phyloP scores from a whole-genome alignment of 2,888 invertebrate species.

The Hypselothyrea guttata region DNA sequence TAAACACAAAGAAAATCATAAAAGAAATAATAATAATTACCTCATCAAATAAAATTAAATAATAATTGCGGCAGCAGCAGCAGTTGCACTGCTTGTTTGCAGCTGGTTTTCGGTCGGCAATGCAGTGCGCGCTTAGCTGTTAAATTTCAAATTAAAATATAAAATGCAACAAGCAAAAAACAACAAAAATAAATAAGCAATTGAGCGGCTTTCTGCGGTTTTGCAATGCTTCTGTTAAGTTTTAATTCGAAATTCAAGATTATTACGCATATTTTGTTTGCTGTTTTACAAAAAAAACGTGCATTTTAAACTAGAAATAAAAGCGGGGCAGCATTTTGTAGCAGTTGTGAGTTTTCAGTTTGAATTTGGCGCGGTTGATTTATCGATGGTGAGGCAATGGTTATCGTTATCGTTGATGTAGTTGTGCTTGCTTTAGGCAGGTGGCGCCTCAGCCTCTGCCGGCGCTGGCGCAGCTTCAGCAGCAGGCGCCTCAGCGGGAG shows the following conservation, averaged over 20 bases:
- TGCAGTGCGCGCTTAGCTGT: conserved; percentile 52
- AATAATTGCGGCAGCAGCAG: conserved; percentile 15
- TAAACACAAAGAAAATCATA: conserved; percentile 10
- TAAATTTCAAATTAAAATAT: conserved; percentile 43
- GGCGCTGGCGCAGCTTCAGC: conserved; percentile 77
- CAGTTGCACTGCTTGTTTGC: conserved; percentile 33
- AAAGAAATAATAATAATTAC: too few species aligned
- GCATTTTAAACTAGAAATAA: conserved; percentile 46
- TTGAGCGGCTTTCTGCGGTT: conserved; percentile 35
- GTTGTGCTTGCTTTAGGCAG: conserved; percentile 52
- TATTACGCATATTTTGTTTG: conserved; percentile 15
- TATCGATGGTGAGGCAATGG: not conserved
- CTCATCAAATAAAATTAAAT: conserved; percentile 32
- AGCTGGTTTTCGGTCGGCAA: conserved; percentile 32
- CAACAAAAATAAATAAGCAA: conserved; percentile 28
- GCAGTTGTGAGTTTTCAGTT: conserved; percentile 40
- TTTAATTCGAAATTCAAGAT: conserved; percentile 38
- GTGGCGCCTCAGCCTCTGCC: conserved; percentile 74
- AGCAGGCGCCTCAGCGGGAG: conserved; percentile 62
- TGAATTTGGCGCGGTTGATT: conserved; percentile 38
- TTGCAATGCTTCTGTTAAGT: conserved; percentile 60
- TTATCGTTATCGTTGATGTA: conserved; percentile 7
- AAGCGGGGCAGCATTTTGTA: conserved; percentile 65
- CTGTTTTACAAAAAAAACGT: conserved; percentile 39
- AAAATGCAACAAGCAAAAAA: conserved; percentile 48